Conservation (phyloP, 2,888 invertebrate species). For the Abrostola triplasia region DNA sequence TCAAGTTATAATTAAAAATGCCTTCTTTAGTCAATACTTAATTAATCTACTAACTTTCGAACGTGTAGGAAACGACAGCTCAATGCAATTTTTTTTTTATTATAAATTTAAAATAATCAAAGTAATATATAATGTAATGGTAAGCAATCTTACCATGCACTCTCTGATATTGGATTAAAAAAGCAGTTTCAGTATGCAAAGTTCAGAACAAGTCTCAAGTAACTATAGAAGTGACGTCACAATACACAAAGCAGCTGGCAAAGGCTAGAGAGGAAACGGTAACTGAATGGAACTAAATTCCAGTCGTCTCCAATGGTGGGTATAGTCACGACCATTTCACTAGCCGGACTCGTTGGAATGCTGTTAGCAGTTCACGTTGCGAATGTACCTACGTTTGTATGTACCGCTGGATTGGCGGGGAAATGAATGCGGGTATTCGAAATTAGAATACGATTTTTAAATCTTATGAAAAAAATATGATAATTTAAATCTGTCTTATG, state of each 20-base stretch:
- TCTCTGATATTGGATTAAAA: too few relatives aligned
- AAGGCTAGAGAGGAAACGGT: constrained; percentile 85
- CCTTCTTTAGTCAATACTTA: too few relatives aligned
- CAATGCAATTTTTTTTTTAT: too few relatives aligned
- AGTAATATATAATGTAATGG: too few relatives aligned
- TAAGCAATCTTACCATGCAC: too few relatives aligned
- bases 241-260: constrained; percentile 78
- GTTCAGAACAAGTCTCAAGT: not conserved
- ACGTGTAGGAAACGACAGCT: too few relatives aligned
- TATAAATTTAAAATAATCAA: too few relatives aligned
- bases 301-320: constrained; percentile 72
- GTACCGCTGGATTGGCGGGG: constrained; percentile 14
- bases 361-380: constrained; percentile 63
- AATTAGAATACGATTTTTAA: constrained; percentile 1
- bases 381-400: constrained; percentile 44
- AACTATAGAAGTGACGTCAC: constrained; percentile 52
- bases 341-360: constrained; percentile 76
- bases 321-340: constrained; percentile 65
- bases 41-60: too few relatives aligned
- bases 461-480: not conserved
- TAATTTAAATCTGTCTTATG: not conserved
- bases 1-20: too few relatives aligned
- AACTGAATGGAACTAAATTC: constrained; percentile 88
- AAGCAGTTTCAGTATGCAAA: not conserved
- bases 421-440: constrained; percentile 16